Conservation (phyloP, 2,113 vertebrate genomes). For the Clarias gariepinus region DNA sequence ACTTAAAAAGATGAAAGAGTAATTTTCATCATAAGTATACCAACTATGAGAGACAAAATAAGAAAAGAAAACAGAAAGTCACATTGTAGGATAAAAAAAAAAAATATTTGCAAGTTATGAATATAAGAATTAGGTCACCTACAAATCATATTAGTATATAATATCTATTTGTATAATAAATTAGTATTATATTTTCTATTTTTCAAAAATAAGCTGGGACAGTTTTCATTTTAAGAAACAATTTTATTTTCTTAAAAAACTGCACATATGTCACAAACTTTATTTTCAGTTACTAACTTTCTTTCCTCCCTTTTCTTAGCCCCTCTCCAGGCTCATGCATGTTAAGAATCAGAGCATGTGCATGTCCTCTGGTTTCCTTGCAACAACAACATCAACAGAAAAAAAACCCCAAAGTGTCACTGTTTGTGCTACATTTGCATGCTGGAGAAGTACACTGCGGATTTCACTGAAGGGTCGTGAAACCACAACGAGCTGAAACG, state of each 20-base stretch:
- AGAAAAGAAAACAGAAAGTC: too few relatives aligned
- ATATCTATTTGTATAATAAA: too few relatives aligned
- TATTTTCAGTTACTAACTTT: not conserved
- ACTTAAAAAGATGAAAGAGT: too few relatives aligned
- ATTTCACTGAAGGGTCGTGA: not conserved
- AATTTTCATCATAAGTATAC: too few relatives aligned
- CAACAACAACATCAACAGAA: constrained; percentile 13
- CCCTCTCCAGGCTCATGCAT: not conserved
- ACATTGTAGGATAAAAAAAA: too few relatives aligned
- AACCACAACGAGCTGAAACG: constrained; percentile 28
- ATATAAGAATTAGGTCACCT: too few relatives aligned
- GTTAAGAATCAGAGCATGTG: not conserved
- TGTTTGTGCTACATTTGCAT: not conserved
- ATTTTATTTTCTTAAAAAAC: not conserved
- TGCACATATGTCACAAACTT: not conserved
- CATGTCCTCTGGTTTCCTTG: not conserved
- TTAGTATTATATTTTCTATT: not conserved
- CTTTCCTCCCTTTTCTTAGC: not conserved
- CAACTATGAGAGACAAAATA: too few relatives aligned
- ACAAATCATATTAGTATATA: too few relatives aligned
- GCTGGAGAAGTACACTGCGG: not conserved
- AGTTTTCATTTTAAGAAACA: too few relatives aligned
- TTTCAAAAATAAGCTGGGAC: too few relatives aligned
- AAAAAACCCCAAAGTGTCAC: not conserved
- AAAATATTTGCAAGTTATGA: too few relatives aligned